Percentiles rank a stretch among this genome's conserved stretches.
Evolutionary conservation across 92 coral and sea anemone genomes (phyloP).

Genomic region (Parazoanthus darwini): DNA sequence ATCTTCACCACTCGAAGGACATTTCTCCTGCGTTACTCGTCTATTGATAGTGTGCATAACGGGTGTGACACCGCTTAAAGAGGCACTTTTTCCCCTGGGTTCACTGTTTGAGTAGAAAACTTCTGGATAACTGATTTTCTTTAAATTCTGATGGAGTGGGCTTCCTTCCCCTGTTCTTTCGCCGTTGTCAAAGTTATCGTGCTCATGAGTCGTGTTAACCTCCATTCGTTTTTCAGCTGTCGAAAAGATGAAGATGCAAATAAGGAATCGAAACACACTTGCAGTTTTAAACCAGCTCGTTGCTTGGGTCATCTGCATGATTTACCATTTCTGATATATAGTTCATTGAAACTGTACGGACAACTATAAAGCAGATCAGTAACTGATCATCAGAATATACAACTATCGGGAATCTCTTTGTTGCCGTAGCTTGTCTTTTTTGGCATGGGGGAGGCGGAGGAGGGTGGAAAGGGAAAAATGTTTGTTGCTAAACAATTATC

Average conservation of each 20-base stretch:
- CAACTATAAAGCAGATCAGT: too few species aligned
- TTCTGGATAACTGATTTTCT: not conserved
- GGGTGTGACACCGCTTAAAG: slow-evolving; percentile 35
- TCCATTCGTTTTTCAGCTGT: not conserved
- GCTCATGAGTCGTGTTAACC: not conserved
- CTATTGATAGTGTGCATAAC: not conserved
- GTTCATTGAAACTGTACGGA: too few species aligned
- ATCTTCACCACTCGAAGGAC: not conserved
- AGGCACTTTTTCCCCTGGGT: slow-evolving; percentile 16
- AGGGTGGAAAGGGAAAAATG: too few species aligned
- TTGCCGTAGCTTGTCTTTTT: too few species aligned
- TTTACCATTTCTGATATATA: too few species aligned
- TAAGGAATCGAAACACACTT: not conserved
- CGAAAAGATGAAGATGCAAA: not conserved
- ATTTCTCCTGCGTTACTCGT: not conserved
- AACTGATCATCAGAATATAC: too few species aligned
- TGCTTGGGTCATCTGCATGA: too few species aligned
- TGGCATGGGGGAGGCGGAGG: too few species aligned
- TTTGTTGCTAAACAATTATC: too few species aligned
- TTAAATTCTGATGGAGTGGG: not conserved
- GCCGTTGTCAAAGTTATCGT: not conserved
- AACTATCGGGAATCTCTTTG: too few species aligned
- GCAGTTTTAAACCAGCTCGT: not conserved
- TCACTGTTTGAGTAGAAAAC: not conserved
- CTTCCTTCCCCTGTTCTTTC: not conserved